Evolutionary conservation across 2,113 vertebrate species (phyloP), one percentile per base, ranked within the genome.

Genomic region (Stegastes partitus): DNA sequence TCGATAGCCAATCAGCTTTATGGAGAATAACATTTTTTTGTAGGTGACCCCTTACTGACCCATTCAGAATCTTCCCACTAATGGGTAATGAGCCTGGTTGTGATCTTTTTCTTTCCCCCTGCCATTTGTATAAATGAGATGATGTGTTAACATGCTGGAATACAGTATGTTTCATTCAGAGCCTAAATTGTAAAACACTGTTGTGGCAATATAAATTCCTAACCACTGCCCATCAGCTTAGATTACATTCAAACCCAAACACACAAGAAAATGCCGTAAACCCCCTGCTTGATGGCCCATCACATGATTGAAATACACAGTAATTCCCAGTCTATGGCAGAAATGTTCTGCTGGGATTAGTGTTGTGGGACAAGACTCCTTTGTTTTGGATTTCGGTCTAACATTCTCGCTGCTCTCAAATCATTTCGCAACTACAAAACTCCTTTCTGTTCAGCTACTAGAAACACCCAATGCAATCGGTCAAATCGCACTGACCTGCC

Each of bases 281-380:
- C 74, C 73, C 53, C 26, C 9, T 76, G 73, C 81, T 74, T 63
- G 83, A 85, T 75, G 72, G 79, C 74, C 67, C 56, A 51, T 92
- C 91, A 91, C 90, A 90, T 90, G 90, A 87, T 77, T 71, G 73
- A 83, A 89, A 88, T 82, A 78, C 81, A 79, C 78, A 89, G 84
- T 87, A 89, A 92, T 89, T 92, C 91, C 70, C 64, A 37, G 73
- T 86, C 84, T 28, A 61, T 61, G 62, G 69, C 76, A 74, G 37
- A 84, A 91, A 88, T 59, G 81, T 70, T 86, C 84, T 82, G 83
- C 69, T 73, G 66, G 81, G 88, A 93, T 93, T 91, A 93, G 73
- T 75, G 79, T 74, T 75, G 79, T 86, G 72, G 63, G 86, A 93
- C 91, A 92, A 92, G 74, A 86, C 79, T 58, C 84, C 79, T 89